Evolutionary conservation across 2,888 invertebrate genomes (phyloP).

Genomic region (Deladenus siricidicola): DNA sequence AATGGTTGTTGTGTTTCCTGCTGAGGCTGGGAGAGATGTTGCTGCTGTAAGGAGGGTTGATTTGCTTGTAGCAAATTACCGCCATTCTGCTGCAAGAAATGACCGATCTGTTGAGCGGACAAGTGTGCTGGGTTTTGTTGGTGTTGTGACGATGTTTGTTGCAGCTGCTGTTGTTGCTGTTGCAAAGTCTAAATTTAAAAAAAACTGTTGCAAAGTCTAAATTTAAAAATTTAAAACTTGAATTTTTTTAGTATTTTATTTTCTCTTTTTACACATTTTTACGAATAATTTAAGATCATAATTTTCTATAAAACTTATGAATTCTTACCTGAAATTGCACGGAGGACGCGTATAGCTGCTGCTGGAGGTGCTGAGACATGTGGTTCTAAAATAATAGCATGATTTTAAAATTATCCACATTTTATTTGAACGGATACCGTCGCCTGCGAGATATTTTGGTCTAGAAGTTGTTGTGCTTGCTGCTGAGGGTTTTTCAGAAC

Average conservation of each 20-base stretch:
- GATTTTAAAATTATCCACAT: background rate
- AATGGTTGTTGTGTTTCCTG: slow-evolving; percentile 27
- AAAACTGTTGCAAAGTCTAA: slow-evolving; percentile 1
- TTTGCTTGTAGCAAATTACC: background rate
- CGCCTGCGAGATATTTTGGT: slow-evolving; percentile 1
- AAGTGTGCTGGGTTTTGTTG: slow-evolving; percentile 2
- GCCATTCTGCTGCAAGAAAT: slow-evolving; percentile 1
- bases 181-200: background rate
- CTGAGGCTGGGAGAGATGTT: slow-evolving; percentile 13
- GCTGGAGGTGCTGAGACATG: slow-evolving; percentile 17
- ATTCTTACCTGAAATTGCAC: slow-evolving; percentile 7
- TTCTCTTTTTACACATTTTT: no score
- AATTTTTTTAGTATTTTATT: no score
- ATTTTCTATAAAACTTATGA: no score
- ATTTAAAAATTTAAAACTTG: background rate
- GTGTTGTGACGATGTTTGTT: background rate
- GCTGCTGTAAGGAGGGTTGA: background rate
- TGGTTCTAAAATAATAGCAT: background rate
- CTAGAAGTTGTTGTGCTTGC: slow-evolving; percentile 2
- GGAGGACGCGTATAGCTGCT: slow-evolving; percentile 14
- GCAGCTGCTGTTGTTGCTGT: slow-evolving; percentile 1
- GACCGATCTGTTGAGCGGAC: background rate
- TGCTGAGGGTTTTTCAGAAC: slow-evolving; percentile 1
- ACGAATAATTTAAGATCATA: no score
- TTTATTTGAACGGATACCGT: background rate